These are phyloP conservation scores for Prunella himalayana DNA, from an alignment of 2,113 vertebrate genomes.

Conservation along the genomic window DNA sequence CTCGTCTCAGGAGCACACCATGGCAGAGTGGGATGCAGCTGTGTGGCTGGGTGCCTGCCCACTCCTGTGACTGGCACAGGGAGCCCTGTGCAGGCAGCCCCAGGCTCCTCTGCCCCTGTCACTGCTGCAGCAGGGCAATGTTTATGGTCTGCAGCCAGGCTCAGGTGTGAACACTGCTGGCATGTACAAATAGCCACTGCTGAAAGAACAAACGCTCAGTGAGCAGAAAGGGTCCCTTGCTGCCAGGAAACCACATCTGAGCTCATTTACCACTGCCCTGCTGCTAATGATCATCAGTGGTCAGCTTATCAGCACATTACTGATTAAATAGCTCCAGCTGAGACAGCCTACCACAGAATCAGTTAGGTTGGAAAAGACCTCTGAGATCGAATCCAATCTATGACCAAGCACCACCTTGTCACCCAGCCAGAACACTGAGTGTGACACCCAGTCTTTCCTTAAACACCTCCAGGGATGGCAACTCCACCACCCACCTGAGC, in stretches of 20 bases:
- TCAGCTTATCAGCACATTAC: not conserved
- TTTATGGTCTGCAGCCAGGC: not conserved
- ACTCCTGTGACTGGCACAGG: fast-evolving
- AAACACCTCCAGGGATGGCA: not conserved
- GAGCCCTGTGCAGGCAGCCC: not conserved
- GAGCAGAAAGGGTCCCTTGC: not conserved
- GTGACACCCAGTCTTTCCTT: not conserved
- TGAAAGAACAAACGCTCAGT: not conserved
- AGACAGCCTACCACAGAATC: not conserved
- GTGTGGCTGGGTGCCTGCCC: fast-evolving
- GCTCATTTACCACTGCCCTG: not conserved
- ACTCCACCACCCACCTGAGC: not conserved
- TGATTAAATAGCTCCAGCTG: not conserved
- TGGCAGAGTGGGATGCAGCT: fast-evolving
- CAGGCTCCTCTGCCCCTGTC: not conserved
- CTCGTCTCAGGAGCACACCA: fast-evolving
- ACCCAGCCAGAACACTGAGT: not conserved
- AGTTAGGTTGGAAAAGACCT: not conserved
- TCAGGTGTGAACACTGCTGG: not conserved
- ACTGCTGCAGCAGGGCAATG: not conserved
- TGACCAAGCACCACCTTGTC: not conserved
- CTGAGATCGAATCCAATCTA: not conserved
- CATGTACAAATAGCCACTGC: not conserved
- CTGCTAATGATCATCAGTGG: not conserved
- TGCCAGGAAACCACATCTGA: slow-evolving; percentile 12